A percentile compares a stretch with the other conserved stretches of the same genome.
Evolutionary conservation across 2,888 invertebrate genomes (phyloP).

Genomic region (Drosophila nigricruria): DNA sequence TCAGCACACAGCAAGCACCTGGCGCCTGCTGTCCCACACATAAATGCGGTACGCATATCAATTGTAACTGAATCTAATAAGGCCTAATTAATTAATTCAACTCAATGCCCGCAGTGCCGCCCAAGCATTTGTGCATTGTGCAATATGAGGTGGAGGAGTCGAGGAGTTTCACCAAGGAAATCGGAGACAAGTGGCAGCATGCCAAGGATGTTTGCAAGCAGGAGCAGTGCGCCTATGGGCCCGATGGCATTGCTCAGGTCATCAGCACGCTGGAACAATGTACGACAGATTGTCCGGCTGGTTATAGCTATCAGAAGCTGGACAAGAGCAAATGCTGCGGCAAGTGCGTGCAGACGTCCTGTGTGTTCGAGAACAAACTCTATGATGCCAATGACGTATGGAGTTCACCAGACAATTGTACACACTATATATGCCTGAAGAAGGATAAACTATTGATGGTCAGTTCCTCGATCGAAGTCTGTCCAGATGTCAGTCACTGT

Average conservation of each 20-base stretch:
- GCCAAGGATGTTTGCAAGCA: slow-evolving; percentile 85
- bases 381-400: slow-evolving; percentile 87
- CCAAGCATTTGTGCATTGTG: slow-evolving; percentile 83
- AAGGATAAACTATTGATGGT: slow-evolving; percentile 86
- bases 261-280: slow-evolving; percentile 77
- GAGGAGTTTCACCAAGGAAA: slow-evolving; percentile 79
- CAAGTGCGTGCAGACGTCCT: slow-evolving; percentile 87
- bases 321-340: slow-evolving; percentile 88
- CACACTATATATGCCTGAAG: slow-evolving; percentile 87
- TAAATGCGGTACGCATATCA: slow-evolving; percentile 87
- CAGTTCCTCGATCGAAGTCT: slow-evolving; percentile 86
- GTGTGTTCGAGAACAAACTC: slow-evolving; percentile 86
- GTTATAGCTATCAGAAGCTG: slow-evolving; percentile 86
- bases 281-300: slow-evolving; percentile 84
- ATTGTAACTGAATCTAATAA: neutral
- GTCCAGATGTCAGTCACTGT: slow-evolving; percentile 89
- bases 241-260: slow-evolving; percentile 76
- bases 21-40: slow-evolving; percentile 89
- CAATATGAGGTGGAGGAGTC: slow-evolving; percentile 77
- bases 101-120: slow-evolving; percentile 70
- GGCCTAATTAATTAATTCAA: neutral
- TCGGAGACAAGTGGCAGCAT: slow-evolving; percentile 86
- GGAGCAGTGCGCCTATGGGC: slow-evolving; percentile 82
- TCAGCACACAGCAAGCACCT: slow-evolving; percentile 81
- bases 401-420: slow-evolving; percentile 89